Base-by-base conservation (phyloP, 2,888 invertebrate species). In the Cantharis lateralis region DNA sequence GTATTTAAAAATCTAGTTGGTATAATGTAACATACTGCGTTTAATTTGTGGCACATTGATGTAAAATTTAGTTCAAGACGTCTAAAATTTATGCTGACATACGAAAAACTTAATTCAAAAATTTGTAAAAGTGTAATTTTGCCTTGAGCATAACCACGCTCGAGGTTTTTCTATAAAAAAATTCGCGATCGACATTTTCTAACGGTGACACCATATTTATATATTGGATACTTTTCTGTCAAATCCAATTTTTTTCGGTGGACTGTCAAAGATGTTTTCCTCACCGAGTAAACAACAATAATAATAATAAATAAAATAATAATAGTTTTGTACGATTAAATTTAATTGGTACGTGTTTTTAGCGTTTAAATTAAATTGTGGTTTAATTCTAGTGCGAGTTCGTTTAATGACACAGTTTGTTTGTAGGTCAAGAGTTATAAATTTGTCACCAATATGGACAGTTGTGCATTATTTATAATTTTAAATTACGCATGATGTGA, bases 381-480 rank as follows among this genome's bases (percentile, higher is more conserved):
- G 13, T 48, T 48, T n/a, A 48, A 48, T 48, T 48, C 10, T 48
- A 7, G 48, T 48, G 48, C 48, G 48, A 48, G 48, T 48, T 48
- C 48, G 48, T n/a, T 48, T 48, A 48, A 48, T 72, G 48, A 28
- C 70, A 75, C 26, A 28, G 61, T 74, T 69, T 68, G 62, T 86
- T 86, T 86, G 83, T 87, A 86, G 87, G 86, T 86, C 87, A 87
- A 77, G 48, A 82, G 81, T 79, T 81, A 77, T 81, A 81, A 84
- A 24, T n/a, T 68, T 77, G 68, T 71, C 76, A 78, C 84, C 87
- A 87, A 87, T 87, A 88, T 88, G 88, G 87, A 85, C 84, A 86
- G 75, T 75, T 75, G 79, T 64, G 71, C 70, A 75, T 71, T 71
- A 68, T 80, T 76, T 78, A 78, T 79, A 77, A 79, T 80, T 76